These are phyloP conservation scores for Bombus vancouverensis DNA, from an alignment of 1,140 invertebrate species.

Conservation along the genomic window DNA sequence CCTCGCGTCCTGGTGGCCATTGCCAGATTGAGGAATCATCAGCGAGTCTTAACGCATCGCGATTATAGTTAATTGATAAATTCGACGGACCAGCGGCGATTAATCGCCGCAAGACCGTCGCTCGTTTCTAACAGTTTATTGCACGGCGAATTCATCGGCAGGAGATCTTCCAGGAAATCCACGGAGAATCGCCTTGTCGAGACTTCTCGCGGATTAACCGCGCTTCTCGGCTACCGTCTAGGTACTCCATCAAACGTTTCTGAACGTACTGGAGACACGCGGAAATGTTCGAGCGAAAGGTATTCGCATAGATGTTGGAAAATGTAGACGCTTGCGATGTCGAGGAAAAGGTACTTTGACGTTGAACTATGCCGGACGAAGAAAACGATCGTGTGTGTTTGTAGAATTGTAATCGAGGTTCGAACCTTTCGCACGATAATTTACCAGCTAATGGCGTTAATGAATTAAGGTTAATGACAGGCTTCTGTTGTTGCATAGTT, in stretches of 20 bases:
- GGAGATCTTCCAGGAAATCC: conserved; percentile 36
- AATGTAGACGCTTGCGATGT: background rate
- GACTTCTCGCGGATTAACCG: background rate
- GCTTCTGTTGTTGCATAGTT: too few species aligned
- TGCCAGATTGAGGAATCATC: conserved; percentile 72
- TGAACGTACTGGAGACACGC: background rate
- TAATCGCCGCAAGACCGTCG: conserved; percentile 45
- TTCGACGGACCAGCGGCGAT: conserved; percentile 61
- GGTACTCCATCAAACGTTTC: background rate
- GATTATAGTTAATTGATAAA: conserved; percentile 72
- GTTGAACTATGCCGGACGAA: background rate
- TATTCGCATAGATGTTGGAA: background rate
- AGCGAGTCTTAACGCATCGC: conserved; percentile 39
- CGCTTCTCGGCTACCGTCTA: conserved; percentile 3
- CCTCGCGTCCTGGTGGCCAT: conserved; percentile 54
- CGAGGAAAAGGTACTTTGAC: background rate
- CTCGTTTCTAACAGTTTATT: conserved; percentile 58
- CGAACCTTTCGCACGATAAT: too few species aligned
- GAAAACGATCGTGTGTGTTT: background rate
- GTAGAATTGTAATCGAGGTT: background rate
- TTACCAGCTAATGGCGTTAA: too few species aligned
- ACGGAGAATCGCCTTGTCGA: background rate
- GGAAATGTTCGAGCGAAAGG: background rate
- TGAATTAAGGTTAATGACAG: too few species aligned
- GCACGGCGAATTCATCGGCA: conserved; percentile 27